phyloP scores from a whole-genome alignment of 2,113 vertebrate genomes.

The Potamarius usumacintae region DNA sequence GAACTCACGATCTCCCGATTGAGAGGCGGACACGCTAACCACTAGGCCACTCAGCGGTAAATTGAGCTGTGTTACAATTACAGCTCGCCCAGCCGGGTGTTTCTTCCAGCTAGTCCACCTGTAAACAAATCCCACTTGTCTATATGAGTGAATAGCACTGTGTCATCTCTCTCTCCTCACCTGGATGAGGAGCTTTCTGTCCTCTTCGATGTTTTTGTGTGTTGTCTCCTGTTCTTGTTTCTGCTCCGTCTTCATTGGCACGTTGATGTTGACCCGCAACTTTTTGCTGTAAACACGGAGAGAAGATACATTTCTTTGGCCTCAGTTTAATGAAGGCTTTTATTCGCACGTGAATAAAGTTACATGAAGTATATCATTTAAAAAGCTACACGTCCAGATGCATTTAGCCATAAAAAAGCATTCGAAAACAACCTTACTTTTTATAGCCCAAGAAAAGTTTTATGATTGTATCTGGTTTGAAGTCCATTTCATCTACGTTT shows the following conservation, averaged over 20 bases:
- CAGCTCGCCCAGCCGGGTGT: not conserved
- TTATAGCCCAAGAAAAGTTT: constrained; percentile 98
- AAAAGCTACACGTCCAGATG: not conserved
- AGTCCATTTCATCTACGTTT: constrained; percentile 95
- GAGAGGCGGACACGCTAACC: too few species aligned
- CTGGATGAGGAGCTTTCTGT: constrained; percentile 97
- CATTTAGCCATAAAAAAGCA: not conserved
- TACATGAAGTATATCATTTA: not conserved
- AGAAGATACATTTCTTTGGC: not conserved
- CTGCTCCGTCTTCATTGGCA: constrained; percentile 99
- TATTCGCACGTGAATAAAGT: not conserved
- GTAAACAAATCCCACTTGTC: not conserved
- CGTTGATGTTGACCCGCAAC: constrained; percentile 96
- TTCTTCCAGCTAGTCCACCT: not conserved
- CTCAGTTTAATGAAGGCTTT: not conserved
- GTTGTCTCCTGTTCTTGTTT: constrained; percentile 99
- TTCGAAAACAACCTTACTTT: constrained; percentile 79
- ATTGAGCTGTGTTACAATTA: not conserved
- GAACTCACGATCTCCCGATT: too few species aligned
- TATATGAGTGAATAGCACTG: not conserved
- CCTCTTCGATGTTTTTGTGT: constrained; percentile 99
- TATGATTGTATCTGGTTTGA: constrained; percentile 96
- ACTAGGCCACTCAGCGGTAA: too few species aligned
- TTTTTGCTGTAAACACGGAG: constrained; percentile 82
- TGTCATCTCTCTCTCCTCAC: constrained; percentile 60